These are phyloP conservation scores for Neotragus pygmaeus DNA, from an alignment of 2,113 vertebrate species.

Conservation along the genomic window DNA sequence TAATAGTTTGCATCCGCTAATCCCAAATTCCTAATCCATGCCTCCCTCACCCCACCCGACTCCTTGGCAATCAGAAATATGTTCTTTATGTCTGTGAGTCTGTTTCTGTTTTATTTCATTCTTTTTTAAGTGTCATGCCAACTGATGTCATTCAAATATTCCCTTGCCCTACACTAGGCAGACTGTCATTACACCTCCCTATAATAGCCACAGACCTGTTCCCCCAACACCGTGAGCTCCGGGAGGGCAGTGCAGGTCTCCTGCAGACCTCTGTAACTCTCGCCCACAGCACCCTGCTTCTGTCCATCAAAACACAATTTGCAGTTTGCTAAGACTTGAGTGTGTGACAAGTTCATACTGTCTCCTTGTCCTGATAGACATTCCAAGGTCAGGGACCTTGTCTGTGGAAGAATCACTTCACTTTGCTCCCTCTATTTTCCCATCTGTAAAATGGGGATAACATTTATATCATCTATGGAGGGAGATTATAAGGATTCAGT, in stretches of 20 bases:
- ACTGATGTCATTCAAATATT: not conserved
- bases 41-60: not conserved
- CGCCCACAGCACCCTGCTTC: not conserved
- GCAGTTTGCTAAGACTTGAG: not conserved
- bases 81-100: not conserved
- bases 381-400: not conserved
- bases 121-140: not conserved
- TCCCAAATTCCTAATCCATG: not conserved
- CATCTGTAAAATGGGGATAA: not conserved
- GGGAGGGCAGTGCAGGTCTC: too few relatives aligned
- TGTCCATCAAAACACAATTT: not conserved
- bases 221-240: not conserved
- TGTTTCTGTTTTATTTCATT: not conserved
- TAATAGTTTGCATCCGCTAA: rapidly evolving
- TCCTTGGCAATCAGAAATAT: not conserved
- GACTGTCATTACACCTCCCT: not conserved
- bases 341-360: not conserved
- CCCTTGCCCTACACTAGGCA: not conserved
- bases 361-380: not conserved
- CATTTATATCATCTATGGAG: not conserved
- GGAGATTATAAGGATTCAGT: not conserved
- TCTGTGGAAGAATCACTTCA: not conserved
- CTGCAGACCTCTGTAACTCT: not conserved
- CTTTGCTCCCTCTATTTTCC: not conserved
- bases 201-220: not conserved